Evolutionary conservation across 1,140 invertebrate species (phyloP), one percentile per base, ranked within the genome.

Genomic region (Leptonema lineaticorne): DNA sequence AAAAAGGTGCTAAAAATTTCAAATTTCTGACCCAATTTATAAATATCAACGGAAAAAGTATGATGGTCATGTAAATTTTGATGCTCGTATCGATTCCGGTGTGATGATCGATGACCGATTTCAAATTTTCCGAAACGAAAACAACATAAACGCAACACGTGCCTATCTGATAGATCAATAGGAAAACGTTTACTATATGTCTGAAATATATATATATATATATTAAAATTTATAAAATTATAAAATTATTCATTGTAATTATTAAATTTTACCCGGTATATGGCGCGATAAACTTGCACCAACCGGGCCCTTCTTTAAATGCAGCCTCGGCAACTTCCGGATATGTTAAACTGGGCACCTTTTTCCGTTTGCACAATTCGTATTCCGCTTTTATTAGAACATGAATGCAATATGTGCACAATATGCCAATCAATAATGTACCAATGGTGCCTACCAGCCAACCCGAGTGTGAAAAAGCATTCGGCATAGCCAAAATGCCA

Each of bases 141-240:
- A 95, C 87, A 20, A 93, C 86, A 79, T 95, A 95, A 0, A 94
- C 91, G 79, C 92, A 93, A 77, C 93, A 95, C 63, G 93, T 93
- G 4, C 93, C 93, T 63, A 95, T 84, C 80, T 95, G 93, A 64
- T 93, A 93, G 30, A 92, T 80, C 22, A 92, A 84, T 20, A 95
- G 83, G 74, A 92, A 91, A 1, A 83, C 77, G 74, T 90, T 89
- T 3, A 89, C 86, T 8, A 88, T 75, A 30, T 81, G 78, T 64
- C 88, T 89, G 78, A 26, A 81, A 81, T 6, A 16, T 41, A 41
- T 41, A 41, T 33, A 33, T 33, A n/a, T 74, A 56, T 65, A 73
- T 70, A 60, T 57, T n/a, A 77, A 75, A 73, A 2, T 41, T 41
- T 16, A 33, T 11, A 6, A 11, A 33, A 33, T 6, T 6, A 11